Evolutionary conservation across 2,113 vertebrate genomes (phyloP).

Genomic region (Nestor notabilis): DNA sequence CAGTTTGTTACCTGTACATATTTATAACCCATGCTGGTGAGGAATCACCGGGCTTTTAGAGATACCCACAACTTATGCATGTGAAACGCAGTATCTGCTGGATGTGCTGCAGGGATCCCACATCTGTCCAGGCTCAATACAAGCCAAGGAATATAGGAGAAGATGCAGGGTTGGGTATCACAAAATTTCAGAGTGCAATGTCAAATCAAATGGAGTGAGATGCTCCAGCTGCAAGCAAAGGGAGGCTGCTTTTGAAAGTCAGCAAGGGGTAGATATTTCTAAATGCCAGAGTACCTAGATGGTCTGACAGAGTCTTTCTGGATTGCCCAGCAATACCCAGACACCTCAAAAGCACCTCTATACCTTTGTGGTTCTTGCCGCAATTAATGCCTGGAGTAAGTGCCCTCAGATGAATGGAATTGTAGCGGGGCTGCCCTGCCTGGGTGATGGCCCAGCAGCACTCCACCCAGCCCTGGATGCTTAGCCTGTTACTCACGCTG

Average conservation of each 20-base stretch:
- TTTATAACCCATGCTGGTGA: neutral
- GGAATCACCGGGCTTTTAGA: neutral
- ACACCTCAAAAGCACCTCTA: neutral
- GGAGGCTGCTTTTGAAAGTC: neutral
- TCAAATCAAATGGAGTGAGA: neutral
- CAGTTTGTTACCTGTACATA: neutral
- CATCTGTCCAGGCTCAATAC: neutral
- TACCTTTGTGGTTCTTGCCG: neutral
- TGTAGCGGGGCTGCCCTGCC: neutral
- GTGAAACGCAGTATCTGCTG: neutral
- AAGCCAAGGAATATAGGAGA: neutral
- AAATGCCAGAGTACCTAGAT: neutral
- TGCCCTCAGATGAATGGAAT: neutral
- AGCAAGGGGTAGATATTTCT: neutral
- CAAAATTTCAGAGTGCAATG: neutral
- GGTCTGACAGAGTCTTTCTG: neutral
- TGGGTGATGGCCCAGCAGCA: neutral
- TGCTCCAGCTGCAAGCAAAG: neutral
- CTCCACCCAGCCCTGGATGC: slow-evolving; percentile 16
- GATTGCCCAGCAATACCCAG: neutral
- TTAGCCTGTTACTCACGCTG: slow-evolving; percentile 24
- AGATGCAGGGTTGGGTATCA: neutral
- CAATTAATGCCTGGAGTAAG: neutral
- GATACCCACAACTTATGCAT: neutral
- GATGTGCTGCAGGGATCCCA: neutral